phyloP scores from a whole-genome alignment of 2,797 vertebrate species.

The Galaxias olidus region DNA sequence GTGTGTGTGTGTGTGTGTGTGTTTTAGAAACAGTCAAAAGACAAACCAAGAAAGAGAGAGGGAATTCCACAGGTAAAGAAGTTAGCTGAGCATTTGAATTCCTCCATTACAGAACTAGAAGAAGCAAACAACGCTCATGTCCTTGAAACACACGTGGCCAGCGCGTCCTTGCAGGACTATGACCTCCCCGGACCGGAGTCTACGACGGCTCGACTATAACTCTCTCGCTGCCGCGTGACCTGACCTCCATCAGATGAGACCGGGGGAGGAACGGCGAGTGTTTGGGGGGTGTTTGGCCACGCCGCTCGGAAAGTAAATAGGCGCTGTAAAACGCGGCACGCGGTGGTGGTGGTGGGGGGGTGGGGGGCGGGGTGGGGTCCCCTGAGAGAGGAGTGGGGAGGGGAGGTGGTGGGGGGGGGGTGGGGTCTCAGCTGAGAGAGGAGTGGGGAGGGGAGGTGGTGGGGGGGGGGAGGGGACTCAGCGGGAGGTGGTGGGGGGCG shows the following conservation, averaged over 20 bases:
- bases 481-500: too few species aligned
- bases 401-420: too few species aligned
- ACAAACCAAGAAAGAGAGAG: not conserved
- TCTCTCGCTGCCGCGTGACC: conserved; percentile 6
- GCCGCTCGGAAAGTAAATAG: conserved; percentile 1
- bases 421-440: not conserved
- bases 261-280: not conserved
- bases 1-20: too few species aligned
- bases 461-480: too few species aligned
- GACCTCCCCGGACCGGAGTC: conserved; percentile 13
- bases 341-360: conserved; percentile 4
- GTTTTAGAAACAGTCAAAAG: too few species aligned
- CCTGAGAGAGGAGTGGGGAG: not conserved
- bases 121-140: conserved; percentile 27
- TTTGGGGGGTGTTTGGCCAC: not conserved
- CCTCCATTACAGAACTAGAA: conserved; percentile 19
- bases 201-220: conserved; percentile 14
- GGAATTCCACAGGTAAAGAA: too few species aligned
- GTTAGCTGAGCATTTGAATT: conserved; percentile 25
- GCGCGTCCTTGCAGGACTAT: conserved; percentile 35
- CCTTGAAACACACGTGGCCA: conserved; percentile 31
- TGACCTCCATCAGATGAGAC: conserved; percentile 23
- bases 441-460: not conserved
- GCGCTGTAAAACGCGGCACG: not conserved
- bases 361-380: too few species aligned